A percentile compares a stretch with the other conserved stretches of the same genome.
These are phyloP conservation scores for Phoeniculus purpureus DNA, from an alignment of 2,797 vertebrate species.

Conservation along the genomic window DNA sequence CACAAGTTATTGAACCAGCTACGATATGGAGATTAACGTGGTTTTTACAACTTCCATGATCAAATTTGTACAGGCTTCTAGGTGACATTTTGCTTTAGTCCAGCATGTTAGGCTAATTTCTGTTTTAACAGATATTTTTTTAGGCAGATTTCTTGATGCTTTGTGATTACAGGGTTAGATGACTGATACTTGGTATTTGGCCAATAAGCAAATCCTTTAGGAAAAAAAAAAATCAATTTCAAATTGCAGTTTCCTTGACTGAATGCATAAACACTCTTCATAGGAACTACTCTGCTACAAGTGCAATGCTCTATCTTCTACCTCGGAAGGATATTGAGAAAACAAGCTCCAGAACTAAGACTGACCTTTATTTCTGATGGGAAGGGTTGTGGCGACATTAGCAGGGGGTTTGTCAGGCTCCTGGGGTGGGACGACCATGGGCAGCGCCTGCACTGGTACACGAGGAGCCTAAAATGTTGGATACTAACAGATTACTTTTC, in stretches of 20 bases:
- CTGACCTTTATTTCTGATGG: conserved; percentile 87
- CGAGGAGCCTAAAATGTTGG: conserved; percentile 80
- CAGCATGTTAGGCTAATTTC: neutral
- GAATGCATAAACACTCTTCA: conserved; percentile 24
- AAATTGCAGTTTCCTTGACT: neutral
- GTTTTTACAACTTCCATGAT: neutral
- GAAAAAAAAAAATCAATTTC: neutral
- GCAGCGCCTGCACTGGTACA: conserved; percentile 86
- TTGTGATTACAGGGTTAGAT: conserved; percentile 23
- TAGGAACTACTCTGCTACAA: neutral
- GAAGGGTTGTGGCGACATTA: conserved; percentile 82
- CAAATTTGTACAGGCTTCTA: neutral
- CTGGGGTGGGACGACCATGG: conserved; percentile 86
- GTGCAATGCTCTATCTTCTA: conserved; percentile 40
- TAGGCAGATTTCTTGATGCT: conserved; percentile 40
- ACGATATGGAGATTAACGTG: neutral
- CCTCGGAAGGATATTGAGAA: conserved; percentile 42
- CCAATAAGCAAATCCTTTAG: conserved; percentile 2
- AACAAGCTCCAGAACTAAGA: conserved; percentile 58
- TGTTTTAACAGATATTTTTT: neutral
- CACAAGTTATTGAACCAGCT: neutral
- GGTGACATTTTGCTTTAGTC: conserved; percentile 11
- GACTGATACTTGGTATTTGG: neutral
- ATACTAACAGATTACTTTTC: conserved; percentile 59
- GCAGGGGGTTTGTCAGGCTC: conserved; percentile 86